Percentiles rank a stretch among this genome's conserved stretches.
phyloP scores from a whole-genome alignment of 2,113 vertebrate genomes.

The Tragulus kanchil region DNA sequence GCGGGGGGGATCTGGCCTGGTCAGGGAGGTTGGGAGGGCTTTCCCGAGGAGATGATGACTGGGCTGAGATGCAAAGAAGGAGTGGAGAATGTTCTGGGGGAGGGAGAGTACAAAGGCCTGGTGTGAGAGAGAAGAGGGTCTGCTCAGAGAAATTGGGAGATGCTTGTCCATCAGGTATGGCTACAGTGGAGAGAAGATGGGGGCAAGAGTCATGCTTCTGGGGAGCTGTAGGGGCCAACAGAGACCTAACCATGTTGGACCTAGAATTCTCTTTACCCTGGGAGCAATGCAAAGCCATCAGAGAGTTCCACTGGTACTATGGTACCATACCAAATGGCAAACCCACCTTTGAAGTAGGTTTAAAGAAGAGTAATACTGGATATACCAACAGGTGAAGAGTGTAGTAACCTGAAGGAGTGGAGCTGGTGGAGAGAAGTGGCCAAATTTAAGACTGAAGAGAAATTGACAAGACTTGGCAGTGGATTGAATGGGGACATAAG shows the following conservation, averaged over 20 bases:
- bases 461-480: rapidly evolving
- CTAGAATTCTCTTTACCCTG: neutral
- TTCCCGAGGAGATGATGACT: neutral
- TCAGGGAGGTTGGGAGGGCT: neutral
- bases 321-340: neutral
- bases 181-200: neutral
- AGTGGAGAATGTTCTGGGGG: neutral
- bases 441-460: neutral
- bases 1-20: neutral
- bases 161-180: neutral
- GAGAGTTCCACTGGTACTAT: neutral
- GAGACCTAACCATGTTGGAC: neutral
- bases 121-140: neutral
- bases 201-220: neutral
- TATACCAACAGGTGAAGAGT: neutral
- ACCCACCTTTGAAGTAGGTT: neutral
- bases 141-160: neutral
- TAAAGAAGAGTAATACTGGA: neutral
- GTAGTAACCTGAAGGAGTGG: neutral
- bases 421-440: neutral
- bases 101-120: neutral
- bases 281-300: neutral
- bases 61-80: neutral
- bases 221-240: neutral
- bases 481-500: neutral